phyloP scores from a whole-genome alignment of 2,113 vertebrate genomes.

The Plecturocebus donacophilus region DNA sequence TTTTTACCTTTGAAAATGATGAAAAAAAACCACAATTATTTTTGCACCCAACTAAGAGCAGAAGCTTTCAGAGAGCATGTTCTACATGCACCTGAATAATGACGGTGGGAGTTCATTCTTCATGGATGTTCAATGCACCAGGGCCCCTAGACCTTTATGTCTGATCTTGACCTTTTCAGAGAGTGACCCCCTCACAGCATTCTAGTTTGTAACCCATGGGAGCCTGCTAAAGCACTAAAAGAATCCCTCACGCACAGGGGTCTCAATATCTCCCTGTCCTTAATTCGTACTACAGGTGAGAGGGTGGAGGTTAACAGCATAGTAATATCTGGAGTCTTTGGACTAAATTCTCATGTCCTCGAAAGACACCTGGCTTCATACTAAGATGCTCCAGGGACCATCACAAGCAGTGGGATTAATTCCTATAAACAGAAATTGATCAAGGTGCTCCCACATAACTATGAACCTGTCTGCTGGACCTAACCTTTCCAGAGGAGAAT shows the following conservation, averaged over 20 bases:
- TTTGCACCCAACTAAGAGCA: too few species aligned
- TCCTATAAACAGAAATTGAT: background rate
- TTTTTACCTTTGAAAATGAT: too few species aligned
- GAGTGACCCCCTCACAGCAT: background rate
- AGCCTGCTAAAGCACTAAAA: background rate
- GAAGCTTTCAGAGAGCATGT: background rate
- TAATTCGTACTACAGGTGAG: background rate
- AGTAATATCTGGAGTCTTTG: background rate
- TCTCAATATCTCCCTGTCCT: background rate
- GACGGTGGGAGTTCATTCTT: background rate
- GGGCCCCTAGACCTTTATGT: background rate
- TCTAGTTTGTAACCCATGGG: background rate
- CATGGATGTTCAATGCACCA: background rate
- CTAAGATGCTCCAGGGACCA: background rate
- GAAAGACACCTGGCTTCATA: background rate
- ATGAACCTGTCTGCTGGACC: background rate
- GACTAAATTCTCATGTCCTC: background rate
- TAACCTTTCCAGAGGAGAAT: background rate
- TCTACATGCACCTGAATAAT: background rate
- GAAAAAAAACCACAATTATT: too few species aligned
- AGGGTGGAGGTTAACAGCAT: background rate
- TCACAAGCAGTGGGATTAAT: background rate
- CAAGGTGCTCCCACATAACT: background rate
- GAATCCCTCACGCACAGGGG: accelerated
- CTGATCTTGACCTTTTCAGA: background rate